Base-by-base conservation (phyloP, 2,888 invertebrate species). In the Hartigia nigra region DNA sequence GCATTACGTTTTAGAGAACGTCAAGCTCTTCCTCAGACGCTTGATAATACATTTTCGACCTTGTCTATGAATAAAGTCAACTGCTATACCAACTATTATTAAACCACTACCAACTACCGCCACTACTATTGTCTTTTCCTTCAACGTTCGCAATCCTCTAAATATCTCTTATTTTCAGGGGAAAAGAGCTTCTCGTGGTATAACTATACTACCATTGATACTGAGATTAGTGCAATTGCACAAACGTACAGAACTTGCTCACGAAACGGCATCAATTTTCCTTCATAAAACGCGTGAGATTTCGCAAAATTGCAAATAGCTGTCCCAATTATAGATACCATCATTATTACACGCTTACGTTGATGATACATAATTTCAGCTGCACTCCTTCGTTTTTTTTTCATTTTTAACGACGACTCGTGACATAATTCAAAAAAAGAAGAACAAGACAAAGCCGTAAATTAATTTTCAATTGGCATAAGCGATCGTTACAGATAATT, bases 1-100 rank as follows among this genome's bases (percentile, higher is more conserved):
- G 14, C 72, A 72, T 72, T 72, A 72, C 12, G 72, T 72, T 72
- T 72, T 72, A 72, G 72, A 72, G 72, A 72, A 72, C 23, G 55
- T 55, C 31, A 72, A 11, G 72, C 4, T 31, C 72, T 72, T 72
- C 72, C 14, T 31, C 72, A 72, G 32, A 72, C 14, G 31, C 72
- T 72, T 32, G 23, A 2, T 32, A 32, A 72, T 72, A 55, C 14
- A 72, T 31, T 72, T 32, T 72, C 72, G 72, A 72, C 72, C 72
- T 72, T 72, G 72, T 14, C 72, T 31, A 31, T 12, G 31, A 72
- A 72, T 72, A 32, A 32, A 31, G 32, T 31, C 23, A 32, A 32
- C 31, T 32, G 14, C 32, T 32, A 12, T 5, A 0, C 12, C 72
- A 32, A 72, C 72, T 11, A 32, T 32, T 72, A 72, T 32, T 72